phyloP scores from a whole-genome alignment of 1,140 invertebrate genomes.

The Drosophila saltans region DNA sequence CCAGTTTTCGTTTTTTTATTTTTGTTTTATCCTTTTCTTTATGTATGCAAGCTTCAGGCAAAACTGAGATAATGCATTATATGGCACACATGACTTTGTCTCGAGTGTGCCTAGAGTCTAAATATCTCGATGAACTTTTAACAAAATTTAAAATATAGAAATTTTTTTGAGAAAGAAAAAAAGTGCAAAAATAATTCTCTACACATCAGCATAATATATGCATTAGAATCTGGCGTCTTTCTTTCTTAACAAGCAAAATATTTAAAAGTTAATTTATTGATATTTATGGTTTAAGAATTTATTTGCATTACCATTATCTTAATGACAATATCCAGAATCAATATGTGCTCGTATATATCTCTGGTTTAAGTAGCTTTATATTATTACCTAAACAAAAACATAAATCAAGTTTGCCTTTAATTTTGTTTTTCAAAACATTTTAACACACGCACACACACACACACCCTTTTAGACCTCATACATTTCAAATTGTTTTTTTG shows the following conservation, averaged over 20 bases:
- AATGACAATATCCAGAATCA: no score
- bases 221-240: no score
- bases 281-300: no score
- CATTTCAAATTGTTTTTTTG: slow-evolving; percentile 63
- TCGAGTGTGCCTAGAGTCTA: slow-evolving; percentile 1
- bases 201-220: no score
- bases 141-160: background rate
- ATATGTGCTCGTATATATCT: no score
- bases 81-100: slow-evolving; percentile 23
- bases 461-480: background rate
- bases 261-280: no score
- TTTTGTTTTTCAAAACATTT: slow-evolving; percentile 37
- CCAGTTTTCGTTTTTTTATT: background rate
- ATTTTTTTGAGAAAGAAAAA: background rate
- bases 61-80: slow-evolving; percentile 52
- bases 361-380: no score
- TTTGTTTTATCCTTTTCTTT: background rate
- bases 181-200: no score
- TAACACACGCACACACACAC: slow-evolving; percentile 23
- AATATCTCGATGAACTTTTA: background rate
- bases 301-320: no score
- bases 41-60: slow-evolving; percentile 1
- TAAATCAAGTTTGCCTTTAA: slow-evolving; percentile 37
- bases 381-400: background rate
- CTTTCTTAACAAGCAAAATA: no score